phyloP scores from a whole-genome alignment of 2,888 invertebrate genomes.

The Tetragonula carbonaria region DNA sequence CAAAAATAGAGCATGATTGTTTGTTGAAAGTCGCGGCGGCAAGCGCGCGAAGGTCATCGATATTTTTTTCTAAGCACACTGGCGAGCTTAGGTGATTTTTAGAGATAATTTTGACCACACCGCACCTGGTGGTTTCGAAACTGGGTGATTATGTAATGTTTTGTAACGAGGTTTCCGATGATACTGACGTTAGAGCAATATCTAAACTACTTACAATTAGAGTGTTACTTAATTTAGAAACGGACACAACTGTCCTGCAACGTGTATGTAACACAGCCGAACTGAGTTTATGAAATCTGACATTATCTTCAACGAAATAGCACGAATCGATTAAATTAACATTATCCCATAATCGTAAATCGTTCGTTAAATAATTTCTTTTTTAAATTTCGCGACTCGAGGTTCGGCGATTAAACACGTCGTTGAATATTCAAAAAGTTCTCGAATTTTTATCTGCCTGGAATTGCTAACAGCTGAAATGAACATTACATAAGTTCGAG shows the following conservation, averaged over 20 bases:
- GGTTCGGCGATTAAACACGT: no score
- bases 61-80: conserved; percentile 3
- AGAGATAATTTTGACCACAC: conserved; percentile 9
- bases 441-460: no score
- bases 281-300: neutral
- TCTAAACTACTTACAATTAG: neutral
- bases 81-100: neutral
- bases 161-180: neutral
- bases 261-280: neutral
- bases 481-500: no score
- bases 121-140: neutral
- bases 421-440: no score
- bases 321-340: neutral
- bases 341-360: neutral
- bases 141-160: neutral
- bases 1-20: conserved; percentile 21
- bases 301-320: neutral
- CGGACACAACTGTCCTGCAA: neutral
- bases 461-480: no score
- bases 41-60: conserved; percentile 5
- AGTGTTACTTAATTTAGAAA: neutral
- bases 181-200: neutral
- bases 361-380: no score
- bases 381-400: no score
- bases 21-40: neutral